phyloP scores from a whole-genome alignment of 2,888 invertebrate species.

The Blastobasis lacticolella region DNA sequence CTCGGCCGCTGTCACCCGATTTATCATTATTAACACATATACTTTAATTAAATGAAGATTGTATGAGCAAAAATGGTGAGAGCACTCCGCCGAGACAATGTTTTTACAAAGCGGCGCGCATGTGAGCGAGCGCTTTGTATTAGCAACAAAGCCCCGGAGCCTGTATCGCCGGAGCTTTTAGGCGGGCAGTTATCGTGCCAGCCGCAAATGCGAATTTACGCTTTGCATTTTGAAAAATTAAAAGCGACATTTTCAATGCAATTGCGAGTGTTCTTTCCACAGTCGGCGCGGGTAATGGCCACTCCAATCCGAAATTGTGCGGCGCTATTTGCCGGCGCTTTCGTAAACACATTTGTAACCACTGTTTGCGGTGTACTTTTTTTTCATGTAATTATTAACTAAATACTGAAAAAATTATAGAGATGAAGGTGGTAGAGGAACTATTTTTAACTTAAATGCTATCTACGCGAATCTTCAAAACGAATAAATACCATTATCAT shows the following conservation, averaged over 20 bases:
- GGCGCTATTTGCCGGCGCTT: constrained; percentile 48
- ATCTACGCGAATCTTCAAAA: no score
- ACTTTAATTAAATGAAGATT: neutral
- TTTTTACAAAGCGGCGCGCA: constrained; percentile 50
- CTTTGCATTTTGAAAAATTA: constrained; percentile 70
- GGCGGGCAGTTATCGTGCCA: constrained; percentile 59
- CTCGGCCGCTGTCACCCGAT: no score
- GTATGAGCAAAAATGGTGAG: neutral
- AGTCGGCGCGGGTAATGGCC: constrained; percentile 65
- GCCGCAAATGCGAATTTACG: constrained; percentile 63
- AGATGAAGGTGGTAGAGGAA: no score
- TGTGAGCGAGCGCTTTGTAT: constrained; percentile 59
- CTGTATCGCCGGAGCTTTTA: constrained; percentile 59
- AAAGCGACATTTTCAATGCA: constrained; percentile 68
- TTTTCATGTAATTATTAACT: neutral
- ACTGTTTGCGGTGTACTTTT: constrained; percentile 32
- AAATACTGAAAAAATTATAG: no score
- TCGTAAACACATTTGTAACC: constrained; percentile 53
- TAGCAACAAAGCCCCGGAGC: constrained; percentile 56
- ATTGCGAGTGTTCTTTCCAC: constrained; percentile 60
- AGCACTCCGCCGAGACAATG: constrained; percentile 34
- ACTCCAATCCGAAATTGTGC: constrained; percentile 62
- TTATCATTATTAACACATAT: no score
- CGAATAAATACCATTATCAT: no score
- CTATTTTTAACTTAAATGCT: no score